phyloP scores from a whole-genome alignment of 2,797 vertebrate species.

The Pristis pectinata region DNA sequence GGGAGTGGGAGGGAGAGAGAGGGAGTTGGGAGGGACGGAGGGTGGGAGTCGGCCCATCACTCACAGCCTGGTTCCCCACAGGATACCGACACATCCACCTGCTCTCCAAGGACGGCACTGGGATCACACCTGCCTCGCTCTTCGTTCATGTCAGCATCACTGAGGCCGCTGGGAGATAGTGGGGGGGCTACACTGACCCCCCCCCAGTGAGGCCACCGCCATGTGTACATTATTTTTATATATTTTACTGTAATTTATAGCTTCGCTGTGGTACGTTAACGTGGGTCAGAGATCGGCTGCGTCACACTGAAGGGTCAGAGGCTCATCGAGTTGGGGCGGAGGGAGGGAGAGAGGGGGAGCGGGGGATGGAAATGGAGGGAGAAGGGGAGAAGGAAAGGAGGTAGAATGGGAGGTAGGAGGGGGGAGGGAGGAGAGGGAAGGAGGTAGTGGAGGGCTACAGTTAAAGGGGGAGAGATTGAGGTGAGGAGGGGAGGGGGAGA shows the following conservation, averaged over 20 bases:
- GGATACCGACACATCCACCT: conserved; percentile 81
- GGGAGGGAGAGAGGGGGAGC: too few species aligned
- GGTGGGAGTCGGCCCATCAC: too few species aligned
- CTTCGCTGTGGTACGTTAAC: background rate
- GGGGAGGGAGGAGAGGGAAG: background rate
- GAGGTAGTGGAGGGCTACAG: too few species aligned
- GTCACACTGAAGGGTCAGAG: too few species aligned
- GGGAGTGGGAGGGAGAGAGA: background rate
- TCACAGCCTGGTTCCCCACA: conserved; percentile 44
- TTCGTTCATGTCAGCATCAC: conserved; percentile 73
- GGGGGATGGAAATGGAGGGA: too few species aligned
- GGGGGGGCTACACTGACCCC: background rate
- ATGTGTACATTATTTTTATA: background rate
- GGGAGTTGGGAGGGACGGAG: background rate
- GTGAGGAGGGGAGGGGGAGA: too few species aligned
- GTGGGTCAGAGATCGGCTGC: too few species aligned
- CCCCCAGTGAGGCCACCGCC: background rate
- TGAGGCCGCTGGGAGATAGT: conserved; percentile 47
- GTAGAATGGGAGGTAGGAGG: background rate
- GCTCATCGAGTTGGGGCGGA: rapidly evolving
- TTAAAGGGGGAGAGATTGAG: too few species aligned
- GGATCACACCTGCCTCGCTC: conserved; percentile 76
- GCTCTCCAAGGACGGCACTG: conserved; percentile 79
- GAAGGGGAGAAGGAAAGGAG: too few species aligned
- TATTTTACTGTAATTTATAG: background rate